Evolutionary conservation across 1,140 invertebrate species (phyloP).

Genomic region (Caenorhabditis latens): DNA sequence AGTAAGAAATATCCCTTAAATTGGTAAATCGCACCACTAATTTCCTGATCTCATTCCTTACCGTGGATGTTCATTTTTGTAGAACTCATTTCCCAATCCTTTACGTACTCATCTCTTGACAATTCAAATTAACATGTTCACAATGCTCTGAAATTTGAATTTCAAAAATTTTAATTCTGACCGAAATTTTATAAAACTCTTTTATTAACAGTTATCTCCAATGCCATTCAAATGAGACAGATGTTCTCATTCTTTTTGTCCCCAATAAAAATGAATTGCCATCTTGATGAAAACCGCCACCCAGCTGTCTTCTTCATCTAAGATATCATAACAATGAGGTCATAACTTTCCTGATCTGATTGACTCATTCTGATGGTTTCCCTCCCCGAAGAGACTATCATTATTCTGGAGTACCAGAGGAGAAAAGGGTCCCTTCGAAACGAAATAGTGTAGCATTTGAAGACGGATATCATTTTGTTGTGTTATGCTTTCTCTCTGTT

Average conservation of each 20-base stretch:
- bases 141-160: too few relatives aligned
- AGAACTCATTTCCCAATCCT: too few relatives aligned
- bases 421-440: background rate
- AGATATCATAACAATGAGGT: slow-evolving; percentile 49
- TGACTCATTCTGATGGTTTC: slow-evolving; percentile 16
- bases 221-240: background rate
- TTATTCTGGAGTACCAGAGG: background rate
- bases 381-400: background rate
- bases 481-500: slow-evolving; percentile 51
- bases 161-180: too few relatives aligned
- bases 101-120: too few relatives aligned
- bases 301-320: background rate
- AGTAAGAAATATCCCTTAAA: too few relatives aligned
- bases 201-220: too few relatives aligned
- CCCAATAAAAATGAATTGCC: background rate
- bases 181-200: too few relatives aligned
- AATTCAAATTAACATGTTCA: too few relatives aligned
- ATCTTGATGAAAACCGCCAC: slow-evolving; percentile 33
- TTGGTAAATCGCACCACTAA: too few relatives aligned
- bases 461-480: slow-evolving; percentile 13
- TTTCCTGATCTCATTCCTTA: too few relatives aligned
- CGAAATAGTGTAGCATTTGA: slow-evolving; percentile 24
- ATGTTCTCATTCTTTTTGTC: background rate
- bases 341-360: background rate
- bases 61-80: too few relatives aligned